Conservation (phyloP, 1,140 invertebrate genomes). For the Hermetia illucens region DNA sequence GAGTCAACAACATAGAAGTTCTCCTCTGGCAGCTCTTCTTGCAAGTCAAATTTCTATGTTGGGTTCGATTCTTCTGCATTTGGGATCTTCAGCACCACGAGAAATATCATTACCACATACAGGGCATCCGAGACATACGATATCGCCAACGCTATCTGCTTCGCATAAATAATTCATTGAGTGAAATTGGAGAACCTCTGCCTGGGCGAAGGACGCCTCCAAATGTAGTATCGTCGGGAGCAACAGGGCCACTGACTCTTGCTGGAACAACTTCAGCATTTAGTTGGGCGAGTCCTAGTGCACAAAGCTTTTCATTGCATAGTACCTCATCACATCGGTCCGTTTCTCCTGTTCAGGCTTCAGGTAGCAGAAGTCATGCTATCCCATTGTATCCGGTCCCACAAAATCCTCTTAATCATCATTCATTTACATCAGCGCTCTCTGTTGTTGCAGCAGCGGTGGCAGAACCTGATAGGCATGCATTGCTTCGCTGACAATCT, state of each 20-base stretch:
- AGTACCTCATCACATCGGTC: slow-evolving; percentile 23
- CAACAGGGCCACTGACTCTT: slow-evolving; percentile 16
- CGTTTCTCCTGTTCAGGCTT: slow-evolving; percentile 23
- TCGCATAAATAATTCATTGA: background rate
- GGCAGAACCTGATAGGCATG: slow-evolving; percentile 28
- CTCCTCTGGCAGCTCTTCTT: slow-evolving; percentile 22
- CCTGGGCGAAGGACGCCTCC: slow-evolving; percentile 9
- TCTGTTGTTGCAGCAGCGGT: slow-evolving; percentile 25
- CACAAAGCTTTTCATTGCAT: slow-evolving; percentile 17
- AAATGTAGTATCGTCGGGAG: slow-evolving; percentile 17
- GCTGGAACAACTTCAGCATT: slow-evolving; percentile 17
- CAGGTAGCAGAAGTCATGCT: slow-evolving; percentile 24
- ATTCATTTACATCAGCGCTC: slow-evolving; percentile 24
- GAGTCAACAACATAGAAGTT: slow-evolving; percentile 16
- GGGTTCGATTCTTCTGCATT: slow-evolving; percentile 26
- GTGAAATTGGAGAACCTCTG: background rate
- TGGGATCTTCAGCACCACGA: slow-evolving; percentile 26
- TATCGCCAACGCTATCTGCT: slow-evolving; percentile 2
- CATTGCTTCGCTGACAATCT: slow-evolving; percentile 28
- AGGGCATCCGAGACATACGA: slow-evolving; percentile 3
- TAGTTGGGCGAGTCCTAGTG: slow-evolving; percentile 29
- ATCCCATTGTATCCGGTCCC: slow-evolving; percentile 27
- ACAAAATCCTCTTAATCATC: slow-evolving; percentile 24
- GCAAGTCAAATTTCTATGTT: too few relatives aligned
- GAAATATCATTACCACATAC: slow-evolving; percentile 2